phyloP scores from a whole-genome alignment of 2,113 vertebrate species.

The Dasypus novemcinctus region DNA sequence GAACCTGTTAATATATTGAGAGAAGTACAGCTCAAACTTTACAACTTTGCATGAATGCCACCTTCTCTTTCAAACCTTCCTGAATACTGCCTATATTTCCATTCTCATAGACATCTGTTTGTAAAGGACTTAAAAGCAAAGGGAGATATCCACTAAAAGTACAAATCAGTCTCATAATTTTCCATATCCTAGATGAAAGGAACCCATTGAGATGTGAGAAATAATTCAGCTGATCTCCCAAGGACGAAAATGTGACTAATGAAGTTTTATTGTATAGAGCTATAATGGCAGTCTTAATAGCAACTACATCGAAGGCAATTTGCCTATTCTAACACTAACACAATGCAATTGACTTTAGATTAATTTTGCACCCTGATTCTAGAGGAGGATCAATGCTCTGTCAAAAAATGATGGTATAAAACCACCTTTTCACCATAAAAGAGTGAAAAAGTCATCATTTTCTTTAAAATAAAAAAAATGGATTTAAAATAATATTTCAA shows the following conservation, averaged over 20 bases:
- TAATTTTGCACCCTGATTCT: conserved; percentile 18
- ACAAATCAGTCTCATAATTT: conserved; percentile 43
- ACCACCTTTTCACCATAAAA: not conserved
- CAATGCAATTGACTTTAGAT: conserved; percentile 31
- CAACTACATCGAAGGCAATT: conserved; percentile 17
- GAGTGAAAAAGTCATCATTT: not conserved
- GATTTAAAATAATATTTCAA: conserved; percentile 46
- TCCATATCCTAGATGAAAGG: conserved; percentile 19
- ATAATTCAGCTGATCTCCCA: conserved; percentile 28
- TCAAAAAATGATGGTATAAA: conserved; percentile 20
- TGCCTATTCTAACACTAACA: conserved; percentile 54
- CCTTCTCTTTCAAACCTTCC: not conserved
- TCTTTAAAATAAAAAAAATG: conserved; percentile 5
- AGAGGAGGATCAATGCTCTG: not conserved
- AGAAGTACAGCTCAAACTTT: not conserved
- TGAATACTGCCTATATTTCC: not conserved
- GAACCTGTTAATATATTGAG: not conserved
- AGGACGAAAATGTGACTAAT: conserved; percentile 33
- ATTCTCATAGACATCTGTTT: not conserved
- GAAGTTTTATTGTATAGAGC: conserved; percentile 35
- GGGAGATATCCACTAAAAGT: not conserved
- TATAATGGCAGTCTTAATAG: conserved; percentile 42
- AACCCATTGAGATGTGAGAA: not conserved
- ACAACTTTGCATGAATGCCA: not conserved
- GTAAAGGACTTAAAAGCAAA: not conserved